phyloP scores from a whole-genome alignment of 2,113 vertebrate genomes.

The Macquaria ambigua region DNA sequence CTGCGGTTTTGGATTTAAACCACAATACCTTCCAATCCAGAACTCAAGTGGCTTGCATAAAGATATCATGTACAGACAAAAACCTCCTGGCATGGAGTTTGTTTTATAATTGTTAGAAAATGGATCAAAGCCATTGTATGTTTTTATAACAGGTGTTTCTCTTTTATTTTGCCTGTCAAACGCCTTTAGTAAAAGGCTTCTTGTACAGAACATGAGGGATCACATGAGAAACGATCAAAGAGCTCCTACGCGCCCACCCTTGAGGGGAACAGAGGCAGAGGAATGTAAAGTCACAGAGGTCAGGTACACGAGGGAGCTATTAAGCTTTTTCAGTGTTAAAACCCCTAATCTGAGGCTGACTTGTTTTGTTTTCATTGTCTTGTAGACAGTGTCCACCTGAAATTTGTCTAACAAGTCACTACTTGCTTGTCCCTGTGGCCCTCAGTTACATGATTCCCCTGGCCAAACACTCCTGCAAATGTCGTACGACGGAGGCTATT shows the following conservation, averaged over 20 bases:
- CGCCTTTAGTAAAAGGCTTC: neutral
- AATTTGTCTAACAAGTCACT: conserved; percentile 38
- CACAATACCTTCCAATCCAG: conserved; percentile 37
- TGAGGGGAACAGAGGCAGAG: neutral
- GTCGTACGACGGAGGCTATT: neutral
- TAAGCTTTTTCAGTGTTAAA: neutral
- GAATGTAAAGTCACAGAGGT: conserved; percentile 59
- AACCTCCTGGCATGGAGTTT: conserved; percentile 11
- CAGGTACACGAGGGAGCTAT: conserved; percentile 4
- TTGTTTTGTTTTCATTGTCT: conserved; percentile 27
- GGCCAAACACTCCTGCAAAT: neutral
- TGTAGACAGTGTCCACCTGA: conserved; percentile 11
- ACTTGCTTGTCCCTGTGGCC: neutral
- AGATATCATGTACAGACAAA: conserved; percentile 27
- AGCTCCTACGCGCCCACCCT: conserved; percentile 16
- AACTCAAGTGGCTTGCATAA: conserved; percentile 11
- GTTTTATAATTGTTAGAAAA: conserved; percentile 4
- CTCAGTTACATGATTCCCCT: neutral
- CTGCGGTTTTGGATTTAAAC: conserved; percentile 39
- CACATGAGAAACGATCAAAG: conserved; percentile 49
- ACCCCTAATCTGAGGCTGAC: conserved; percentile 24
- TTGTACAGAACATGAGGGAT: conserved; percentile 21
- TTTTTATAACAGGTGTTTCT: conserved; percentile 22
- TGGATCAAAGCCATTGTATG: neutral
- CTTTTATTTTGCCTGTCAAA: neutral